Evolutionary conservation across 2,888 invertebrate species (phyloP), one percentile per base, ranked within the genome.

Genomic region (Lepidocyrtinus sp.): DNA sequence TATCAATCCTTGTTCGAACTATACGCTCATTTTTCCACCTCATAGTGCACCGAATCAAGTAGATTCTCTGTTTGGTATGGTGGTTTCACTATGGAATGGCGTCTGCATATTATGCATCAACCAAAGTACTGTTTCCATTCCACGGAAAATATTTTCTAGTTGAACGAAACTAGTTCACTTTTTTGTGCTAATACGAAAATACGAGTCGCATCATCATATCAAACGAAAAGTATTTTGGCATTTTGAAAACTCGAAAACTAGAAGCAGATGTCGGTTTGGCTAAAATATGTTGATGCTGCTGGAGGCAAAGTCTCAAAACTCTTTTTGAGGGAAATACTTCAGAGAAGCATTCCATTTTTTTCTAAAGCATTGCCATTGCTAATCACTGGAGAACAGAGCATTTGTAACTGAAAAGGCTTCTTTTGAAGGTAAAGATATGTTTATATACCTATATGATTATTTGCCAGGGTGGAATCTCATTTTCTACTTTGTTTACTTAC

Each of bases 1-100:
- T 67, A 75, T 75, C 75, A 75, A 75, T 75, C 75, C 36, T 24
- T 25, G 19, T 36, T 36, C 46, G n/a, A 72, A 50, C 74, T 74
- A 61, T 74, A 36, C 67, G 55, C 65, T 64, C 50, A 24, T 50
- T 67, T 67, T 59, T 36, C 55, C 55, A 55, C 55, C 50, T 45
- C 67, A n/a, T n/a, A n/a, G n/a, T n/a, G n/a, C n/a, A n/a, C n/a
- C n/a, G n/a, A n/a, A n/a, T n/a, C n/a, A n/a, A n/a, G n/a, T n/a
- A n/a, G n/a, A n/a, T n/a, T n/a, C n/a, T n/a, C n/a, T n/a, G n/a
- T 21, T 46, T 25, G 46, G 45, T 73, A 36, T 67, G 22, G 19
- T 19, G 45, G 50, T 21, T 15, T 17, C 19, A 62, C 24, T 24
- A 36, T 46, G 27, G 36, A 36, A 55, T 55, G n/a, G n/a, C n/a